These are phyloP conservation scores for Propithecus deckenii DNA, from an alignment of 2,797 vertebrate species.

Conservation along the genomic window DNA sequence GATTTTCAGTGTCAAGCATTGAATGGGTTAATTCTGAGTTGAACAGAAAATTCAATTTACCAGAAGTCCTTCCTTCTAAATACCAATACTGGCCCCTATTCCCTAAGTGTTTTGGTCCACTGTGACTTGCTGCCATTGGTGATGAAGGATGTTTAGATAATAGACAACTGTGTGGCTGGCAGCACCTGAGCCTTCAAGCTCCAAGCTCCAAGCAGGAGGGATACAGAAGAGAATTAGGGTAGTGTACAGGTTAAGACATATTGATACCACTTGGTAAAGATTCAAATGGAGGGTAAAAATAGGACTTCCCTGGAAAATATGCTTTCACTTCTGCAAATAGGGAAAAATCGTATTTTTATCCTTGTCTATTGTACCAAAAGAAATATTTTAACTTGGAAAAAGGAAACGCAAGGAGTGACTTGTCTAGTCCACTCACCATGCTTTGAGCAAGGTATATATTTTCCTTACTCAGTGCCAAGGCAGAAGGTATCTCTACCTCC, in stretches of 20 bases:
- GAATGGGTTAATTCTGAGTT: conserved; percentile 14
- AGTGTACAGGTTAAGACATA: background rate
- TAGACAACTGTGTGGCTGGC: background rate
- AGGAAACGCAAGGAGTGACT: background rate
- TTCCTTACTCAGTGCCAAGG: background rate
- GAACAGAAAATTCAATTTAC: background rate
- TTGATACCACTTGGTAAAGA: background rate
- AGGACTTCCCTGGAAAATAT: background rate
- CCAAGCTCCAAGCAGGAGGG: background rate
- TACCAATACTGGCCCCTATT: background rate
- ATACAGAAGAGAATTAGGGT: background rate
- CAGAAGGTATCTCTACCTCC: background rate
- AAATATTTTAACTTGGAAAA: conserved; percentile 1
- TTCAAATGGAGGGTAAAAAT: background rate
- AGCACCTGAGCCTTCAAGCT: background rate
- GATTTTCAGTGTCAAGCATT: background rate
- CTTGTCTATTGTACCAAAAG: background rate
- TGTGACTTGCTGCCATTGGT: background rate
- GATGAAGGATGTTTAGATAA: background rate
- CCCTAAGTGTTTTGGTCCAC: background rate
- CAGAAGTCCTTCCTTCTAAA: background rate
- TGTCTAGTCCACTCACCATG: background rate
- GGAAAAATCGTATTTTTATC: background rate
- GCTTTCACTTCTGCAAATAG: background rate
- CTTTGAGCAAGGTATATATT: background rate